A percentile compares a stretch with the other conserved stretches of the same genome.
Conservation (phyloP, 2,888 invertebrate genomes). For the Meteorus cinctellus region DNA sequence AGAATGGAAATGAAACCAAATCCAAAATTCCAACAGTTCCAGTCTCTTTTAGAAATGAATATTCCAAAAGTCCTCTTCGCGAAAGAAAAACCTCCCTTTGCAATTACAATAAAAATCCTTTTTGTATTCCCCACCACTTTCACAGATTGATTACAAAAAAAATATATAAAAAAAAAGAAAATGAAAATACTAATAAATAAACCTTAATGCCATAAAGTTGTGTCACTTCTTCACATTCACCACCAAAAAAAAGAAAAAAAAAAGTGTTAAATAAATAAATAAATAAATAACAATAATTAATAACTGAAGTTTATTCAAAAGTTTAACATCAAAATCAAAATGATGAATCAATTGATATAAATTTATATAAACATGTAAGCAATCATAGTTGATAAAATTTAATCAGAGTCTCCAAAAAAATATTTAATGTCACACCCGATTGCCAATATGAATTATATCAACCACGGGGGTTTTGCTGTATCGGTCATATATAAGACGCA, state of each 20-base stretch:
- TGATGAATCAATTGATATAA: conserved; percentile 10
- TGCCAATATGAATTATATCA: not conserved
- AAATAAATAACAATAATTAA: conserved; percentile 22
- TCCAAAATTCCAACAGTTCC: not conserved
- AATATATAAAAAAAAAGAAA: not conserved
- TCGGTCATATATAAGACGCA: conserved; percentile 10
- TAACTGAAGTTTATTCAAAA: not conserved
- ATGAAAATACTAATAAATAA: conserved; percentile 7
- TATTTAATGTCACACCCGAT: not conserved
- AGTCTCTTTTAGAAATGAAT: not conserved
- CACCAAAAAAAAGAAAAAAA: conserved; percentile 21
- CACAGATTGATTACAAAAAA: not conserved
- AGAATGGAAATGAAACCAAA: conserved; percentile 5
- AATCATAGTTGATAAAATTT: not conserved
- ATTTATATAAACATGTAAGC: not conserved
- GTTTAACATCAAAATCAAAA: not conserved
- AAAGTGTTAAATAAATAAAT: conserved; percentile 9
- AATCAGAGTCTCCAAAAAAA: not conserved
- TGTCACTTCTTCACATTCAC: conserved; percentile 27
- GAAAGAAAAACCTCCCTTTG: not conserved
- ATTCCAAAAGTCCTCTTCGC: not conserved
- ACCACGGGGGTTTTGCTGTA: not conserved
- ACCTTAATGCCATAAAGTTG: not conserved
- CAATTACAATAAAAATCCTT: not conserved
- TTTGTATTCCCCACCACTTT: conserved; percentile 5